A percentile compares a stretch with the other conserved stretches of the same genome.
Evolutionary conservation across 1,140 invertebrate species (phyloP).

Genomic region (Drosophila kikkawai): DNA sequence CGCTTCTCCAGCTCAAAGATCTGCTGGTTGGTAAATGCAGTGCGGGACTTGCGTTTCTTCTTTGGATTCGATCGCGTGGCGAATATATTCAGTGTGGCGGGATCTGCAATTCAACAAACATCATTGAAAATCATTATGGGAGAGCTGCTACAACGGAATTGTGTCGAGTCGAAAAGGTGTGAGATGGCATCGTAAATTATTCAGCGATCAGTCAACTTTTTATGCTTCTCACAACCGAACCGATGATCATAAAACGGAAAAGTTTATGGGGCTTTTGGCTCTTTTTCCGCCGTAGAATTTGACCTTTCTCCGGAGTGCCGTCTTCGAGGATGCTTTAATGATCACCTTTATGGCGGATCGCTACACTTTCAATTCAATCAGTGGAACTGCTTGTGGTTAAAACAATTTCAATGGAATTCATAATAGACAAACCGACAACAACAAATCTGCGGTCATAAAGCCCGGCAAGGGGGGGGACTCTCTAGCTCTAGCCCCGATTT

Average conservation of each 20-base stretch:
- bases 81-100: conserved; percentile 92
- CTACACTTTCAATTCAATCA: conserved; percentile 67
- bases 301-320: conserved; percentile 28
- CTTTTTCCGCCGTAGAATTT: conserved; percentile 3
- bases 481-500: conserved; percentile 20
- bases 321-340: conserved; percentile 24
- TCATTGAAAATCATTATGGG: conserved; percentile 7
- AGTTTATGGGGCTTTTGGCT: conserved; percentile 49
- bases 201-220: conserved; percentile 51
- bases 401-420: conserved; percentile 74
- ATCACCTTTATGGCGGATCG: conserved; percentile 27
- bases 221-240: conserved; percentile 31
- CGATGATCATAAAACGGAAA: conserved; percentile 36
- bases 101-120: conserved; percentile 66
- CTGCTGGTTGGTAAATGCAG: conserved; percentile 99
- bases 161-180: conserved; percentile 20
- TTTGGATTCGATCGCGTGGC: conserved; percentile 96
- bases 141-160: neutral
- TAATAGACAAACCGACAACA: conserved; percentile 59
- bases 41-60: conserved; percentile 99
- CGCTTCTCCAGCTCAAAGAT: conserved; percentile 99
- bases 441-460: conserved; percentile 44
- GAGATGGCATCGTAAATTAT: conserved; percentile 44
- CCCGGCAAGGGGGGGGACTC: conserved; percentile 3
- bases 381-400: conserved; percentile 55